Evolutionary conservation across 2,113 vertebrate species (phyloP).

Genomic region (Daphoenositta chrysoptera): DNA sequence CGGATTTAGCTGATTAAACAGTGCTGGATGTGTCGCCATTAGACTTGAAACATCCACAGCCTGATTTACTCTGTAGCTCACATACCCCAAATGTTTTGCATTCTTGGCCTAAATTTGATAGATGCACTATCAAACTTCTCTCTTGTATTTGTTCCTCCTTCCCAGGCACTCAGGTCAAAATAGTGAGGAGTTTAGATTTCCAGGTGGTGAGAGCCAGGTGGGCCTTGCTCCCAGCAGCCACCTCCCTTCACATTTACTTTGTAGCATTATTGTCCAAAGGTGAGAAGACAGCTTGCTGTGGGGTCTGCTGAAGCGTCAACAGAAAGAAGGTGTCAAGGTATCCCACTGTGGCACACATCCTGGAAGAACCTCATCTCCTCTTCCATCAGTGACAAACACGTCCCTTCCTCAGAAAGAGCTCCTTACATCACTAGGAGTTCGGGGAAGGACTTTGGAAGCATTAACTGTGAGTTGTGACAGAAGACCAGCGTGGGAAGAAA

Average conservation of each 20-base stretch:
- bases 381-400: not conserved
- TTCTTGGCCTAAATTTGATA: conserved; percentile 40
- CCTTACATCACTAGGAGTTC: not conserved
- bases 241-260: not conserved
- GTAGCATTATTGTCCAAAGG: not conserved
- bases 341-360: not conserved
- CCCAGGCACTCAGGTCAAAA: not conserved
- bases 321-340: not conserved
- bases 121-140: not conserved
- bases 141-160: not conserved
- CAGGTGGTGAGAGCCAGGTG: not conserved
- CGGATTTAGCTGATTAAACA: conserved; percentile 58
- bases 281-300: not conserved
- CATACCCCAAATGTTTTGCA: conserved; percentile 44
- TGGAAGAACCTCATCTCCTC: not conserved
- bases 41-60: conserved; percentile 5
- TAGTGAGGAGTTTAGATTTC: not conserved
- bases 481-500: not conserved
- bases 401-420: not conserved
- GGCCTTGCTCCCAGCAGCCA: not conserved
- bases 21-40: conserved; percentile 3
- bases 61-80: conserved; percentile 19
- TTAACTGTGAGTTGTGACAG: not conserved
- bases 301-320: not conserved
- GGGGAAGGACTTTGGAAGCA: not conserved